Evolutionary conservation across 1,140 invertebrate species (phyloP).

Genomic region (Bicyclus anynana): DNA sequence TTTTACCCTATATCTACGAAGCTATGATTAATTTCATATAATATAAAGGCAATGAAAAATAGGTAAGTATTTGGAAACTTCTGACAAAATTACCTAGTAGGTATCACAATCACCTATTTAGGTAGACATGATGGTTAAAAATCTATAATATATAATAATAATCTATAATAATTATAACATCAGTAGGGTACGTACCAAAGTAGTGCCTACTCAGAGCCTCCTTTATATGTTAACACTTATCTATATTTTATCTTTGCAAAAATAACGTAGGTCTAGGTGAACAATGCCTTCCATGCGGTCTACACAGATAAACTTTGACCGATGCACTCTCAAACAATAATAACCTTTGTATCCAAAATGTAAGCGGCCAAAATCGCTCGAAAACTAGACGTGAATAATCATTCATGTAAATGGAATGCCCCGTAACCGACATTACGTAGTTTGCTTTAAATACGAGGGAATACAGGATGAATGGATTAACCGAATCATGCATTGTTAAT

Average conservation of each 20-base stretch:
- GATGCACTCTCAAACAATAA: conserved; percentile 25
- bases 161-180: too few relatives aligned
- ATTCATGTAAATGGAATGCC: conserved; percentile 64
- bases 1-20: too few relatives aligned
- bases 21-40: too few relatives aligned
- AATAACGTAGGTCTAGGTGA: conserved; percentile 42
- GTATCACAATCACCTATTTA: too few relatives aligned
- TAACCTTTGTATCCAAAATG: conserved; percentile 24
- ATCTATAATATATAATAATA: too few relatives aligned
- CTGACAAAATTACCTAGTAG: too few relatives aligned
- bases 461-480: conserved; percentile 56
- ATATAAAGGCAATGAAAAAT: too few relatives aligned
- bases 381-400: conserved; percentile 46
- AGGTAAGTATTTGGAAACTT: too few relatives aligned
- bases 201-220: too few relatives aligned
- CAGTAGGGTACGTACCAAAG: too few relatives aligned
- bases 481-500: conserved; percentile 48
- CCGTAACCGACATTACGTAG: conserved; percentile 55
- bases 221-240: conserved; percentile 6
- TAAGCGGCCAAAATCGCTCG: conserved; percentile 36
- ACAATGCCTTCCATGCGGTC: conserved; percentile 21
- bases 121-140: too few relatives aligned
- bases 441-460: conserved; percentile 49
- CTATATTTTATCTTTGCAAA: conserved; percentile 27
- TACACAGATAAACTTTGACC: conserved; percentile 21